Conservation (phyloP, 2,888 invertebrate genomes). For the Nomada ruficornis region DNA sequence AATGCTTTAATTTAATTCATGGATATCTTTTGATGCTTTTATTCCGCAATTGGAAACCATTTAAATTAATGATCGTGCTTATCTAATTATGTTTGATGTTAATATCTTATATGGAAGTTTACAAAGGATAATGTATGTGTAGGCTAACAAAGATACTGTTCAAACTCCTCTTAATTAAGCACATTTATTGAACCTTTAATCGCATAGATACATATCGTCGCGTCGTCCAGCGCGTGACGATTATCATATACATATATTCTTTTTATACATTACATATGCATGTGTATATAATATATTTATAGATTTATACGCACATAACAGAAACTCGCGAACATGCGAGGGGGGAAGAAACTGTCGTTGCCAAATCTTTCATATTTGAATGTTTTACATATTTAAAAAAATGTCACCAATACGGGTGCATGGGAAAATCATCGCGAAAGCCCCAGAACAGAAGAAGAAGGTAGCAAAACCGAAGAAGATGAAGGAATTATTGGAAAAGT, state of each 20-base stretch:
- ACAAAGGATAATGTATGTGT: too few species aligned
- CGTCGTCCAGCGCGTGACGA: conserved; percentile 72
- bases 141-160: background rate
- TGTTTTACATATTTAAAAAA: background rate
- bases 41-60: background rate
- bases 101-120: background rate
- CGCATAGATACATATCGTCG: conserved; percentile 66
- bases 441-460: too few species aligned
- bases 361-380: background rate
- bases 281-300: conserved; percentile 48
- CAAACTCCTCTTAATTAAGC: conserved; percentile 71
- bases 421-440: too few species aligned
- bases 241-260: conserved; percentile 49
- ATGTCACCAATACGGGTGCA: too few species aligned
- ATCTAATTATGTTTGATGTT: background rate
- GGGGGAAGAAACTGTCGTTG: conserved; percentile 25
- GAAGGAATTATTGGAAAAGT: too few species aligned
- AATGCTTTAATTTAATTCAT: too few species aligned
- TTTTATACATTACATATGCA: conserved; percentile 51
- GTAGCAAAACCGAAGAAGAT: too few species aligned
- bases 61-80: background rate
- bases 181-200: conserved; percentile 74
- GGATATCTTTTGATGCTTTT: too few species aligned
- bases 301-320: conserved; percentile 48
- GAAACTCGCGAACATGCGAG: conserved; percentile 37